Evolutionary conservation across 2,797 vertebrate species (phyloP).

Genomic region (Bradypodion ventrale): DNA sequence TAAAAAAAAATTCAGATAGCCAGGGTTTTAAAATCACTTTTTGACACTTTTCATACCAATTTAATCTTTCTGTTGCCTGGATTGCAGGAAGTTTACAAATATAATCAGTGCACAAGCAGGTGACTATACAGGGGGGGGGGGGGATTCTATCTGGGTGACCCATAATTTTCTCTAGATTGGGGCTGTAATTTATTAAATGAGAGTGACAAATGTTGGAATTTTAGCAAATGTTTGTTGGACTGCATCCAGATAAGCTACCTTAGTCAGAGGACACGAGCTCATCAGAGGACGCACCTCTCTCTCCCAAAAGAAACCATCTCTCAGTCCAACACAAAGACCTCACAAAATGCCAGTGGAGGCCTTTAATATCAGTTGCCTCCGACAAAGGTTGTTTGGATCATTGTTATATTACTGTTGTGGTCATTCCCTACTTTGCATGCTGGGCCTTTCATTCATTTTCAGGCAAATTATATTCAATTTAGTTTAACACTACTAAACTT

Average conservation of each 20-base stretch:
- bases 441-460: constrained; percentile 17
- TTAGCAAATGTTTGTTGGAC: not conserved
- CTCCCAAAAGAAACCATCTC: not conserved
- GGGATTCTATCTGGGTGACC: not conserved
- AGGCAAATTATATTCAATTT: not conserved
- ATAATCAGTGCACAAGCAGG: no score
- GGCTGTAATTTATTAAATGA: not conserved
- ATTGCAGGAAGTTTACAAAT: no score
- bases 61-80: no score
- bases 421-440: constrained; percentile 17
- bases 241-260: not conserved
- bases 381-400: constrained; percentile 18
- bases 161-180: not conserved
- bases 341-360: not conserved
- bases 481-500: not conserved
- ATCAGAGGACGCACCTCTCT: not conserved
- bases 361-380: constrained; percentile 26
- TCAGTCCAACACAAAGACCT: not conserved
- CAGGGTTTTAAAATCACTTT: no score
- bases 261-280: not conserved
- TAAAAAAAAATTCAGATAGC: no score
- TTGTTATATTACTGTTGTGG: not conserved
- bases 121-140: no score
- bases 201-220: not conserved
- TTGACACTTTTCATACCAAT: no score